Base-by-base conservation (phyloP, 2,113 vertebrate species). In the Ictalurus furcatus region DNA sequence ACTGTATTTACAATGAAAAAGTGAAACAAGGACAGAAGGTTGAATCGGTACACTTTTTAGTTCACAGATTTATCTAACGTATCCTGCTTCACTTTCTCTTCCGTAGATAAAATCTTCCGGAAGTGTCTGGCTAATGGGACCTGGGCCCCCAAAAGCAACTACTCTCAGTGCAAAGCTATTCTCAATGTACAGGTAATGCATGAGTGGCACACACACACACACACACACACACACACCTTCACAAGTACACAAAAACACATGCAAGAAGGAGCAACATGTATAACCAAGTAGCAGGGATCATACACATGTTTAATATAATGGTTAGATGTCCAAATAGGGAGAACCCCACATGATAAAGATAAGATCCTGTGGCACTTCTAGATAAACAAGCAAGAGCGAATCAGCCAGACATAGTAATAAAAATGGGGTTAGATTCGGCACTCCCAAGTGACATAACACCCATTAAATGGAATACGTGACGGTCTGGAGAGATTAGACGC, bases 121-220 rank as follows among this genome's bases (percentile, higher is more conserved):
- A 94, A 96, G 37, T 97, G 97, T 85, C 95, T 96, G 1, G 88
- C 94, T 0, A 97, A 97, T 0, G 97, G 96, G 87, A 97, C 94
- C 89, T 97, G 97, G 97, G 96, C 96, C 0, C 93, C 92, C 0
- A 96, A 96, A 0, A 96, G 96, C 91, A 96, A 97, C 92, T 97
- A 97, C 80, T 96, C 97, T 0, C 95, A 96, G 87, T 97, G 97
- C 94, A 96, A 96, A 92, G 96, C 96, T 92, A 97, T 97, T 88
- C 96, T 97, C 91, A 95, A 90, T 0, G 94, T 96, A 85, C 96
- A 97, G 96, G 97, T 97, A 94, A 90, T 81, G 86, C 52, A 3
- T 8, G 23, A 40, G 9, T 11, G 28, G 1, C 0, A 13, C 54
- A 56, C 59, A 28, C 25, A 67, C 65, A 67, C 65, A 67, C 3